Evolutionary conservation across 2,888 invertebrate genomes (phyloP).

Genomic region (Meteorus cinctellus): DNA sequence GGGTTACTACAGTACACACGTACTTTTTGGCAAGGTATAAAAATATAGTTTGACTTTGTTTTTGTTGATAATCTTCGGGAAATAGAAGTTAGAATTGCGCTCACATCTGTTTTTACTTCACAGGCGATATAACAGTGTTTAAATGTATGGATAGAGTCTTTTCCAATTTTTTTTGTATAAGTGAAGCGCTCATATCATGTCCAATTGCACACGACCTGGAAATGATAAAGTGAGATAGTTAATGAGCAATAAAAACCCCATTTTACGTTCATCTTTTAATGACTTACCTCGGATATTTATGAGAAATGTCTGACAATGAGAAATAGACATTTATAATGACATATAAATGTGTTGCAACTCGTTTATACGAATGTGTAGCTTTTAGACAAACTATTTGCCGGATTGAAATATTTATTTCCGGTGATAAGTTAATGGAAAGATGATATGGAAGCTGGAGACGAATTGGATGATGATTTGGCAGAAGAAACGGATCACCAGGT

Average conservation of each 20-base stretch:
- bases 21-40: background rate
- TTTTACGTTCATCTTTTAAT: background rate
- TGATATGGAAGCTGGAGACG: slow-evolving; percentile 72
- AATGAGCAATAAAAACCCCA: background rate
- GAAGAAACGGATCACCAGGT: slow-evolving; percentile 64
- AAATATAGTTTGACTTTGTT: background rate
- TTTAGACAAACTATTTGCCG: background rate
- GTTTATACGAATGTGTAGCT: slow-evolving; percentile 44
- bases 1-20: background rate
- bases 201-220: background rate
- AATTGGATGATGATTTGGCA: slow-evolving; percentile 68
- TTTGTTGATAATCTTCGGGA: slow-evolving; percentile 7
- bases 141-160: background rate
- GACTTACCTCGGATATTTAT: background rate
- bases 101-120: background rate
- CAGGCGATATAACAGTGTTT: background rate
- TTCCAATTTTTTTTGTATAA: background rate
- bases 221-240: background rate
- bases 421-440: slow-evolving; percentile 54
- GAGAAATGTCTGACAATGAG: slow-evolving; percentile 18
- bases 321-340: slow-evolving; percentile 23
- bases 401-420: background rate
- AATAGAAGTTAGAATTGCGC: background rate
- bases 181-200: background rate
- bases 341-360: slow-evolving; percentile 34